Base-by-base conservation (phyloP, 2,888 invertebrate genomes). In the Cheilosia grossa region DNA sequence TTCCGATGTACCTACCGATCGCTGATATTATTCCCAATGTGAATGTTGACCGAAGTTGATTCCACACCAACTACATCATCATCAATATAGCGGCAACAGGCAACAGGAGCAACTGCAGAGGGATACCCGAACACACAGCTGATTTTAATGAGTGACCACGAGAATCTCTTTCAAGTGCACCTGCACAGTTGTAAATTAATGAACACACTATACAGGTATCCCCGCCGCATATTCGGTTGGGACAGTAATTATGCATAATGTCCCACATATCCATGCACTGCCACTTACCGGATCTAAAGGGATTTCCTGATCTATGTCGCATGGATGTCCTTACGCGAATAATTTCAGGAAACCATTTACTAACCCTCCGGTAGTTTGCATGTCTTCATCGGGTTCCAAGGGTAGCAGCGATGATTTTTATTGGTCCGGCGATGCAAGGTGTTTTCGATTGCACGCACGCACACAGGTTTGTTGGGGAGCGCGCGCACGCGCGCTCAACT, bases 61-160 rank as follows among this genome's bases (percentile, higher is more conserved):
- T 59, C 67, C 37, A 58, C 69, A 67, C 67, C 67, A 70, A 69
- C 51, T 78, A 64, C 66, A 80, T 72, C 70, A 80, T 67, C 74
- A 49, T 13, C 49, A 49, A 37, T 17, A 47, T 19, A 19, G 21
- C 21, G 21, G 49, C 63, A 63, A 64, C 56, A 24, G 21, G 47
- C 19, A 54, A 58, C 58, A 51, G 66, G 37, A 21, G 37, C 59
- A 61, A 30, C 66, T 47, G 40, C 66, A 49, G 33, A 85, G 85
- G 75, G 61, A 75, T 70, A 70, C 33, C 64, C 59, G 54, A 47
- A 51, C 24, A 53, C 51, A 81, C 85, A 85, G 85, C 85, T 85
- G 85, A 85, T 85, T 85, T 85, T 67, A 85, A 85, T 85, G 85
- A 85, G 70, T 69, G 75, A 72, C 80, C 80, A 85, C 75, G 80